phyloP scores from a whole-genome alignment of 2,113 vertebrate genomes.

The Pterocles gutturalis region DNA sequence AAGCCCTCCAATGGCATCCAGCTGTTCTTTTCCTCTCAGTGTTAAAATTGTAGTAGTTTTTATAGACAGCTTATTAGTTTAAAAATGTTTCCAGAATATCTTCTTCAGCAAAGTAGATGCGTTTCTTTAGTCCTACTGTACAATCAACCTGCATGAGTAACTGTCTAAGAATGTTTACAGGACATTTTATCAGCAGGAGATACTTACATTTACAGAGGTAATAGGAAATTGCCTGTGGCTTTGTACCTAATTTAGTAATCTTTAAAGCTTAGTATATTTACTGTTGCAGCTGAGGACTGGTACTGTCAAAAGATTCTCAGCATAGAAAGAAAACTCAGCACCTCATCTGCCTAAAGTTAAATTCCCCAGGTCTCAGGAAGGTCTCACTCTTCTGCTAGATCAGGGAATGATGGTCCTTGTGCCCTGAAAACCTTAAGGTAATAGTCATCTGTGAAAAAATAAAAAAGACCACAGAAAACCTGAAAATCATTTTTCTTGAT shows the following conservation, averaged over 20 bases:
- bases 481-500: not conserved
- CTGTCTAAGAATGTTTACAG: constrained; percentile 49
- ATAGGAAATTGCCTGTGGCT: constrained; percentile 35
- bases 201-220: constrained; percentile 23
- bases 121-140: constrained; percentile 9
- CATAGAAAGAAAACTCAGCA: not conserved
- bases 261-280: constrained; percentile 20
- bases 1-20: not conserved
- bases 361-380: not conserved
- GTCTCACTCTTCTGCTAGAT: not conserved
- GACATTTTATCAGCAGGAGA: constrained; percentile 35
- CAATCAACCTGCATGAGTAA: constrained; percentile 29
- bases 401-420: not conserved
- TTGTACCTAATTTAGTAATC: constrained; percentile 9
- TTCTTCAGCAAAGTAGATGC: not conserved
- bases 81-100: not conserved
- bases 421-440: not conserved
- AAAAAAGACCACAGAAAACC: not conserved
- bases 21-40: not conserved
- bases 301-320: not conserved
- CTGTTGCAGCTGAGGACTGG: not conserved
- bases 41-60: not conserved
- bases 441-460: not conserved
- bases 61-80: not conserved
- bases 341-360: not conserved